Evolutionary conservation across 2,113 vertebrate species (phyloP), one percentile per base, ranked within the genome.

Genomic region (Atherinomorus stipes): DNA sequence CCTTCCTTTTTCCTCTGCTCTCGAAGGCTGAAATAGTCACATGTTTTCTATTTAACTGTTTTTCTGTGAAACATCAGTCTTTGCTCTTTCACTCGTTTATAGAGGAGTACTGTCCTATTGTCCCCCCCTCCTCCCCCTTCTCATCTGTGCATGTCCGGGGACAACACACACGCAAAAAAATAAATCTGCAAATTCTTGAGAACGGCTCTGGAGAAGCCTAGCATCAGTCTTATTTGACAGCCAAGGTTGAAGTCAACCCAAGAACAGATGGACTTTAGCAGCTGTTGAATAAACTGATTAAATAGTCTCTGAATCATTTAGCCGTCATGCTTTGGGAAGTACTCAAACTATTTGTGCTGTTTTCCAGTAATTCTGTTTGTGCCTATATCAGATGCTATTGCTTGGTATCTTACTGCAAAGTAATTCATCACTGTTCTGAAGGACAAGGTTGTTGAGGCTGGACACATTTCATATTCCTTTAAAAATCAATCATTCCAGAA

Each of bases 21-120:
- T 76, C n/a, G 47, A 83, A 76, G 34, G 56, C 76, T 89, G 66
- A 66, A 78, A 78, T 38, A 67, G 70, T 90, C 91, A 92, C 74
- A 84, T 91, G 90, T 80, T 93, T 92, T 81, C 72, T 74, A 91
- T 91, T 88, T 87, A 79, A 86, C 44, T 71, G 47, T 86, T 86
- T 84, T 86, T 74, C 72, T 72, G 77, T 79, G 76, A 67, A 62
- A 74, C 37, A 53, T 71, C 23, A 60, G 63, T 50, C 45, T 60
- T 34, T 34, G 31, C 31, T 54, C 61, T 77, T 40, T 74, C 1
- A 0, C 40, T 67, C 68, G 67, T 68, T 88, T 81, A 80, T 61
- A 73, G 34, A 78, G 71, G 68, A 68, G 44, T 37, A 49, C 28
- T 44, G 57, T 76, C 38, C 76, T 63, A 83, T 66, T 7, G 0